Conservation (phyloP, 35 echinoderm and acorn worm species). For the Chiridota heheva region DNA sequence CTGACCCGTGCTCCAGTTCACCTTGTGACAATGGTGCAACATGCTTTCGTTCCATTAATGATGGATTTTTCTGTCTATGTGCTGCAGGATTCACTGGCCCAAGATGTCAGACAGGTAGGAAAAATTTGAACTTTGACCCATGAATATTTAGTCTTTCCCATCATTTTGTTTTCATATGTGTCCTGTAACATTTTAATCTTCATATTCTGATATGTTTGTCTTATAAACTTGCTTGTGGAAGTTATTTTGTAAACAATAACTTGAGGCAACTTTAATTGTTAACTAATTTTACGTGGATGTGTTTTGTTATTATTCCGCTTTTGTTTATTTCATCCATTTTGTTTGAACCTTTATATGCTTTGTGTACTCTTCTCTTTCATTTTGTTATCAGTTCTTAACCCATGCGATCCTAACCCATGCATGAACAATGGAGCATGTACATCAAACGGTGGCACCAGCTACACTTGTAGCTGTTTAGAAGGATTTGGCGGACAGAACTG, state of each 20-base stretch:
- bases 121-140: too few relatives aligned
- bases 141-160: too few relatives aligned
- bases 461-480: background rate
- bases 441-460: background rate
- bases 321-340: too few relatives aligned
- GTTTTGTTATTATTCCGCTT: too few relatives aligned
- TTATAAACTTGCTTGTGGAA: too few relatives aligned
- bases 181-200: too few relatives aligned
- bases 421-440: slow-evolving; percentile 1
- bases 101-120: background rate
- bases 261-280: too few relatives aligned
- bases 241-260: too few relatives aligned
- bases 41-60: background rate
- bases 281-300: too few relatives aligned
- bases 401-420: slow-evolving; percentile 24
- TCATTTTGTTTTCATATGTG: too few relatives aligned
- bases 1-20: slow-evolving; percentile 3
- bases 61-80: slow-evolving; percentile 2
- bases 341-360: too few relatives aligned
- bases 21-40: slow-evolving; percentile 35
- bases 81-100: background rate
- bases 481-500: slow-evolving; percentile 27
- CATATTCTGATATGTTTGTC: too few relatives aligned
- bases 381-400: background rate
- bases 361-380: background rate